Conservation (phyloP, 2,113 vertebrate species). For the Varanus salvator region DNA sequence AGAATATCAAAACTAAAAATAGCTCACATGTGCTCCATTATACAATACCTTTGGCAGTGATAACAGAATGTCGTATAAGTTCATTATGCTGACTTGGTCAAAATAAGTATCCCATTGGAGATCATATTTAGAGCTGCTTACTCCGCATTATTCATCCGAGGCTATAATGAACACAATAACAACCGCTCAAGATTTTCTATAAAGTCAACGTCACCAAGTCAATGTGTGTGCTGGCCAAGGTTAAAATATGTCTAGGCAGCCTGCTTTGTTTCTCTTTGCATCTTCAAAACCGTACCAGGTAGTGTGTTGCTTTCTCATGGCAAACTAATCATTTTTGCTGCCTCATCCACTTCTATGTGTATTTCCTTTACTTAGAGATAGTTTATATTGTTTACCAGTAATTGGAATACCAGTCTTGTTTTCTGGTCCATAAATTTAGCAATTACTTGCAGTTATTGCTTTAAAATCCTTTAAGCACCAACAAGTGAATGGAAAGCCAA, state of each 20-base stretch:
- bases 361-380: conserved; percentile 20
- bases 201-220: neutral
- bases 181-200: neutral
- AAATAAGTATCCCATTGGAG: neutral
- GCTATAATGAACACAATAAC: neutral
- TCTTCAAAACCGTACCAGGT: neutral
- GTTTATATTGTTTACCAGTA: conserved; percentile 33
- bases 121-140: neutral
- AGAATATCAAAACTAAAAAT: neutral
- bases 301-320: neutral
- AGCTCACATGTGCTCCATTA: neutral
- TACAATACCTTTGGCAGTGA: neutral
- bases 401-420: conserved; percentile 29
- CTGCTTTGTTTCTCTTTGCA: neutral
- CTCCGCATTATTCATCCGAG: neutral
- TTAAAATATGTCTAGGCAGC: neutral
- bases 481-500: neutral
- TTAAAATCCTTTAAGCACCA: conserved; percentile 16
- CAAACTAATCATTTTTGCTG: neutral
- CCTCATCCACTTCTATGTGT: neutral
- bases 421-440: conserved; percentile 38
- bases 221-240: neutral
- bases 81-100: neutral
- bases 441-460: conserved; percentile 23
- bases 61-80: neutral